Evolutionary conservation across 2,797 vertebrate species (phyloP).

Genomic region (Bradypodion pumilum): DNA sequence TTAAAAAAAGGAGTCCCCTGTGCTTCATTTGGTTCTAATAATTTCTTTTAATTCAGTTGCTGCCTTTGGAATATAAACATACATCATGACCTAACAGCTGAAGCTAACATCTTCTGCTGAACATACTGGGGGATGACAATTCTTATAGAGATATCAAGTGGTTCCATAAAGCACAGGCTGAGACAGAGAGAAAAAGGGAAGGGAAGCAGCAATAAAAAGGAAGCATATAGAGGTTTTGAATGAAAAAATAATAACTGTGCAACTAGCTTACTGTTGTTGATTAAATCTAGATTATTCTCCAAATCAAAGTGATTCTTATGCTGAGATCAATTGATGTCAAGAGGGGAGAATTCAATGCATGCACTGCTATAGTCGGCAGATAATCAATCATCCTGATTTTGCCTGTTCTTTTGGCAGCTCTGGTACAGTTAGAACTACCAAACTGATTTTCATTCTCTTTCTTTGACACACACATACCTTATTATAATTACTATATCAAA

Average conservation of each 20-base stretch:
- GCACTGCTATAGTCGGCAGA: conserved; percentile 3
- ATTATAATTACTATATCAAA: conserved; percentile 33
- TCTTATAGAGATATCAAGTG: conserved; percentile 21
- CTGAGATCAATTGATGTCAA: conserved; percentile 16
- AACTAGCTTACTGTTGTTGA: conserved; percentile 10
- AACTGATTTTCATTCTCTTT: background rate
- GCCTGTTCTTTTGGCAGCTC: background rate
- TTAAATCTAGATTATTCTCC: conserved; percentile 44
- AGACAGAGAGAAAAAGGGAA: background rate
- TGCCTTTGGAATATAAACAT: conserved; percentile 18
- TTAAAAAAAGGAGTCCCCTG: no score
- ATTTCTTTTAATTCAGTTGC: conserved; percentile 11
- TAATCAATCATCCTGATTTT: conserved; percentile 15
- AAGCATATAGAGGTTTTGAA: conserved; percentile 5
- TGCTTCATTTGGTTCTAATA: background rate
- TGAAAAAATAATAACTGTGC: conserved; percentile 18
- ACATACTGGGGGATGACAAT: accelerated
- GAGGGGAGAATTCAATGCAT: conserved; percentile 27
- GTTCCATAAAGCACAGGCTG: background rate
- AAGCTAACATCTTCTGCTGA: conserved; percentile 7
- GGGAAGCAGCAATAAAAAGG: background rate
- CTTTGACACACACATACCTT: background rate
- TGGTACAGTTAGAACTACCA: conserved; percentile 15
- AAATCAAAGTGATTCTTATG: conserved; percentile 35
- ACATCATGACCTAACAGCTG: conserved; percentile 26